phyloP scores from a whole-genome alignment of 2,888 invertebrate species.

The Camponotus fellah region DNA sequence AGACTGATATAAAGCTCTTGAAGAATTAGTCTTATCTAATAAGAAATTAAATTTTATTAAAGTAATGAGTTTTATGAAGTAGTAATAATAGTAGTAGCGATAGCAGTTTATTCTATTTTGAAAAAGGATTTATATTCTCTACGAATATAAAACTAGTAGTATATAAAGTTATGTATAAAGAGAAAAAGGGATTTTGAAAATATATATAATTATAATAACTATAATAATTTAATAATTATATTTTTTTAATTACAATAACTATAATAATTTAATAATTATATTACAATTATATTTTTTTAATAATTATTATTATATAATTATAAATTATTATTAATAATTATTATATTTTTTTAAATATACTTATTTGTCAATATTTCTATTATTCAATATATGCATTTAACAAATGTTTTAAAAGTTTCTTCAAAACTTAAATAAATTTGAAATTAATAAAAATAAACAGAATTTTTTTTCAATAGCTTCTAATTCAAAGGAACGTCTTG shows the following conservation, averaged over 20 bases:
- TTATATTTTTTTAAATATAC: too few species aligned
- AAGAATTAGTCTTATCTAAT: conserved; percentile 1
- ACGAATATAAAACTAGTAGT: not conserved
- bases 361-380: not conserved
- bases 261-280: too few species aligned
- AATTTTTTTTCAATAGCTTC: not conserved
- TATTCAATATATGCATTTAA: not conserved
- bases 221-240: too few species aligned
- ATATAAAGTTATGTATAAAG: not conserved
- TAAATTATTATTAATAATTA: not conserved
- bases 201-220: too few species aligned
- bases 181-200: not conserved
- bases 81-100: not conserved
- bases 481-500: not conserved
- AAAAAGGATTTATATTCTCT: not conserved
- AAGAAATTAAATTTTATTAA: not conserved
- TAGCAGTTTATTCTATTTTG: not conserved
- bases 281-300: too few species aligned
- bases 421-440: not conserved
- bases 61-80: not conserved
- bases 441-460: conserved; percentile 11
- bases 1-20: not conserved
- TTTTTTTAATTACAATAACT: too few species aligned
- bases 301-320: too few species aligned
- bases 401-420: not conserved